Conservation (phyloP, 1,140 invertebrate species). For the Cydia amplana region DNA sequence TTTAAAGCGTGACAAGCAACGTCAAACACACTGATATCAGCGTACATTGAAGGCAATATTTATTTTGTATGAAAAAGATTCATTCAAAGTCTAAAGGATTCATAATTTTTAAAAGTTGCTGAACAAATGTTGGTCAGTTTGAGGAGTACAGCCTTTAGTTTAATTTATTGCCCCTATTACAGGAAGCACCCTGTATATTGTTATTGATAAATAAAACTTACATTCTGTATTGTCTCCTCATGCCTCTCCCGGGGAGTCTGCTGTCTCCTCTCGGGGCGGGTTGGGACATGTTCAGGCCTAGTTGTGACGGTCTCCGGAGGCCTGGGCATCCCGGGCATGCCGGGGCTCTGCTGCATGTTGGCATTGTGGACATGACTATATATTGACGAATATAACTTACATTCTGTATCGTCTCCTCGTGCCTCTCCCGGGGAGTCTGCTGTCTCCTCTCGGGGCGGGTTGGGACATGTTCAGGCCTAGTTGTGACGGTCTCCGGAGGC, state of each 20-base stretch:
- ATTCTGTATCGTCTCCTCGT: slow-evolving; percentile 45
- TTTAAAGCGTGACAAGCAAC: too few species aligned
- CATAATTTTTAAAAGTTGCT: too few species aligned
- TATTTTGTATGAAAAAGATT: too few species aligned
- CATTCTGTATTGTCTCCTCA: slow-evolving; percentile 44
- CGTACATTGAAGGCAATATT: too few species aligned
- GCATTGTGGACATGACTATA: too few species aligned
- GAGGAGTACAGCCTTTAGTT: too few species aligned
- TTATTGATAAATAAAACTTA: too few species aligned
- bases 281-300: slow-evolving; percentile 55
- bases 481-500: slow-evolving; percentile 54
- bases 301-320: slow-evolving; percentile 54
- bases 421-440: slow-evolving; percentile 47
- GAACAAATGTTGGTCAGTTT: too few species aligned
- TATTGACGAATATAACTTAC: background rate
- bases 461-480: slow-evolving; percentile 55
- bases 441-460: slow-evolving; percentile 55
- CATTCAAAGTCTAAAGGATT: too few species aligned
- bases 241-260: slow-evolving; percentile 48
- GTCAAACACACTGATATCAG: too few species aligned
- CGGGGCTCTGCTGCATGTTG: slow-evolving; percentile 77
- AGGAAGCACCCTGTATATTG: too few species aligned
- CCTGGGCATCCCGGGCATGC: slow-evolving; percentile 51
- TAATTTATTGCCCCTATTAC: too few species aligned
- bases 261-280: slow-evolving; percentile 55